Conservation (phyloP, 1,140 invertebrate species). For the Tetramorium parvispinum region DNA sequence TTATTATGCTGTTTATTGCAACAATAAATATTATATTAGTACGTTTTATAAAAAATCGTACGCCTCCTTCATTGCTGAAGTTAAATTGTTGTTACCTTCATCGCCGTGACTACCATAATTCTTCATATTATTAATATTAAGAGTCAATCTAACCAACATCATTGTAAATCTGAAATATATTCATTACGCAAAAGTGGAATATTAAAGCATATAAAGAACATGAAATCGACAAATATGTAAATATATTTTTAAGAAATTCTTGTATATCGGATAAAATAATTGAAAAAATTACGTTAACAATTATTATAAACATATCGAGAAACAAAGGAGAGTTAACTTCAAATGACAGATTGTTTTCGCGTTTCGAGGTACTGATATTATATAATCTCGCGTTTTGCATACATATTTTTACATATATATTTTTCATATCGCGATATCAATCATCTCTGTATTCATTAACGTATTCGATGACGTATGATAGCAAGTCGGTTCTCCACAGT, state of each 20-base stretch:
- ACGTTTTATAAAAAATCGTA: constrained; percentile 84
- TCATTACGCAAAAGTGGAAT: not conserved
- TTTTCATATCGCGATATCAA: constrained; percentile 6
- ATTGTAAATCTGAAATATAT: not conserved
- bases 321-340: not conserved
- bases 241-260: not conserved
- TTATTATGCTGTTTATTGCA: constrained; percentile 86
- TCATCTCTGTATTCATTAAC: constrained; percentile 7
- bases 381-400: not conserved
- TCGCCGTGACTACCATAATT: not conserved
- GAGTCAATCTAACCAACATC: not conserved
- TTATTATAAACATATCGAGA: not conserved
- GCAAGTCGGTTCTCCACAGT: constrained; percentile 16
- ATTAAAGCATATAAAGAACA: constrained; percentile 2
- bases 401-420: constrained; percentile 6
- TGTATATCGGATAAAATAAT: not conserved
- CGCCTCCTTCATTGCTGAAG: constrained; percentile 45
- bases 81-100: constrained; percentile 18
- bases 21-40: constrained; percentile 87
- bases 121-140: constrained; percentile 15
- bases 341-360: not conserved
- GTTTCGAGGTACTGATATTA: not conserved
- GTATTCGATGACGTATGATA: constrained; percentile 8
- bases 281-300: not conserved
- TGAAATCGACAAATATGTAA: not conserved